These are phyloP conservation scores for Pygmarrhopalites habei DNA, from an alignment of 1,140 invertebrate species.

Conservation along the genomic window DNA sequence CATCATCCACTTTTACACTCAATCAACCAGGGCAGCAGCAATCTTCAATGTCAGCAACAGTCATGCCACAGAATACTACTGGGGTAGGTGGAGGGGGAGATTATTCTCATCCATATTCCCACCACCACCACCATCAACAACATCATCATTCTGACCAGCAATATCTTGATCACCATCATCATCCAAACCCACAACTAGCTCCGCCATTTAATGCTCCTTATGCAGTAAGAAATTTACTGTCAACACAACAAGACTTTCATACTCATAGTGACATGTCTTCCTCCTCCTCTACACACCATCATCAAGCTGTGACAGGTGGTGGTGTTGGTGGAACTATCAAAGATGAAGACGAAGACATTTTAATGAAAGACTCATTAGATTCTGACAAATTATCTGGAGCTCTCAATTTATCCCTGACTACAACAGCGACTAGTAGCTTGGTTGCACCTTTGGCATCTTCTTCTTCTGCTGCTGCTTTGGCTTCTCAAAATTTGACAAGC, in stretches of 20 bases:
- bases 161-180: not conserved
- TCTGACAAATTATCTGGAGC: not conserved
- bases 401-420: not conserved
- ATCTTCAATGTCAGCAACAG: constrained; percentile 8
- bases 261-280: too few species aligned
- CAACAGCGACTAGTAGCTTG: not conserved
- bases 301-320: not conserved
- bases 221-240: constrained; percentile 34
- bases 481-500: not conserved
- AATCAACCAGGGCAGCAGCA: constrained; percentile 1
- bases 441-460: not conserved
- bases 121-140: constrained; percentile 10
- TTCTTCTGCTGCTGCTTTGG: not conserved
- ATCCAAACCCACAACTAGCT: not conserved
- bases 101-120: too few species aligned
- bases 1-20: not conserved
- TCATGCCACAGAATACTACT: too few species aligned
- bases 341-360: not conserved
- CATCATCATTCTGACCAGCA: not conserved
- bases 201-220: constrained; percentile 37
- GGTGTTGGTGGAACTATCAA: not conserved
- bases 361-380: not conserved
- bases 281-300: not conserved
- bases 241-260: constrained; percentile 3
- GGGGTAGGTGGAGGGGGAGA: too few species aligned